Conservation (phyloP, 1,140 invertebrate genomes). For the Cyclina sinensis region DNA sequence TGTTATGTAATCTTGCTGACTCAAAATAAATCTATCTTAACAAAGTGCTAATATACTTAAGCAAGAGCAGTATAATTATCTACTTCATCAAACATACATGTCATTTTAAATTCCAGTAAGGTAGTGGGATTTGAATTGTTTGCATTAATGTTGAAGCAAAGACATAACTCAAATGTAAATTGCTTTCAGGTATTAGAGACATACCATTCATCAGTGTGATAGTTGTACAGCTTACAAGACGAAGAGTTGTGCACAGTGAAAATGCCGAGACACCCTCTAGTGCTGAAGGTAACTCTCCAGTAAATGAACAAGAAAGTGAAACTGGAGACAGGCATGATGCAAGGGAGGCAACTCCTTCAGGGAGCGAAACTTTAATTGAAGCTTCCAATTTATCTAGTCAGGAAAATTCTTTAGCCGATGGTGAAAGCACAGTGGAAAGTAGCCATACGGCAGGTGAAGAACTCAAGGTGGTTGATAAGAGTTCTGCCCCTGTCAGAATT, state of each 20-base stretch:
- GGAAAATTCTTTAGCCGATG: not conserved
- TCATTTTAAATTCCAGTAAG: no score
- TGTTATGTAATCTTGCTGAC: no score
- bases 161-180: not conserved
- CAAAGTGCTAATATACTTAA: no score
- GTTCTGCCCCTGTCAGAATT: not conserved
- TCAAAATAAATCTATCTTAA: no score
- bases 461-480: not conserved
- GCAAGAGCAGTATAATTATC: no score
- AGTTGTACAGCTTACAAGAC: constrained; percentile 49
- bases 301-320: not conserved
- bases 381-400: not conserved
- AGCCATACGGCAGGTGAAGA: not conserved
- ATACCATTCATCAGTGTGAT: constrained; percentile 67
- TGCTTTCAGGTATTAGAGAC: constrained; percentile 61
- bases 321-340: not conserved
- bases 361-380: not conserved
- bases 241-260: not conserved
- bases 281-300: not conserved
- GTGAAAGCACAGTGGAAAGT: not conserved
- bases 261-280: not conserved
- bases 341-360: not conserved
- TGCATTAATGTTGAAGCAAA: no score
- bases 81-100: no score
- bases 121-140: no score